A percentile compares a stretch with the other conserved stretches of the same genome.
These are phyloP conservation scores for Syngnathus typhle DNA, from an alignment of 2,113 vertebrate genomes.

Conservation along the genomic window DNA sequence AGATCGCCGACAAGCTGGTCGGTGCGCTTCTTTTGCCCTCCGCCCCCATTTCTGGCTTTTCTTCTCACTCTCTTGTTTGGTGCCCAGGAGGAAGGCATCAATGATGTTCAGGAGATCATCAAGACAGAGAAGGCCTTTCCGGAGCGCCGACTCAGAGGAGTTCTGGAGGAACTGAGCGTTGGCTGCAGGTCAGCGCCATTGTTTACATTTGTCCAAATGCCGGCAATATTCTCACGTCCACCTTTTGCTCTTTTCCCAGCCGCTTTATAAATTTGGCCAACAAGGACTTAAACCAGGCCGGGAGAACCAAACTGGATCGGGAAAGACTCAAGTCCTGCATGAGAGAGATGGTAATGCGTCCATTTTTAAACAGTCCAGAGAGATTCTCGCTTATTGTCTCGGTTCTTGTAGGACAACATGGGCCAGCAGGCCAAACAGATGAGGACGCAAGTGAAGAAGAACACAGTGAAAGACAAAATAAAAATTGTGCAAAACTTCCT, in stretches of 20 bases:
- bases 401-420: conserved; percentile 80
- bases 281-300: conserved; percentile 82
- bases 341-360: conserved; percentile 81
- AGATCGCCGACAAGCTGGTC: conserved; percentile 92
- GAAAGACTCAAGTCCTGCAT: conserved; percentile 92
- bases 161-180: conserved; percentile 85
- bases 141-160: conserved; percentile 87
- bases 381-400: too few species aligned
- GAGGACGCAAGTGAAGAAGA: conserved; percentile 88
- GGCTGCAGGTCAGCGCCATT: conserved; percentile 77
- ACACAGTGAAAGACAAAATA: conserved; percentile 86
- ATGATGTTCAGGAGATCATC: conserved; percentile 95
- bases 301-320: conserved; percentile 84
- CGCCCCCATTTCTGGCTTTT: background rate
- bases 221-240: background rate
- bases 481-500: conserved; percentile 87
- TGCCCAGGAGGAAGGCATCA: conserved; percentile 89
- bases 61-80: background rate
- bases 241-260: conserved; percentile 55
- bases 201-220: too few species aligned
- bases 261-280: conserved; percentile 83
- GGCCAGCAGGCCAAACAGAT: conserved; percentile 84
- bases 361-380: background rate
- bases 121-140: conserved; percentile 93
- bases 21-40: conserved; percentile 32